Percentiles rank a stretch among this genome's conserved stretches.
Evolutionary conservation across 2,888 invertebrate genomes (phyloP).

Genomic region (Trilocha varians): DNA sequence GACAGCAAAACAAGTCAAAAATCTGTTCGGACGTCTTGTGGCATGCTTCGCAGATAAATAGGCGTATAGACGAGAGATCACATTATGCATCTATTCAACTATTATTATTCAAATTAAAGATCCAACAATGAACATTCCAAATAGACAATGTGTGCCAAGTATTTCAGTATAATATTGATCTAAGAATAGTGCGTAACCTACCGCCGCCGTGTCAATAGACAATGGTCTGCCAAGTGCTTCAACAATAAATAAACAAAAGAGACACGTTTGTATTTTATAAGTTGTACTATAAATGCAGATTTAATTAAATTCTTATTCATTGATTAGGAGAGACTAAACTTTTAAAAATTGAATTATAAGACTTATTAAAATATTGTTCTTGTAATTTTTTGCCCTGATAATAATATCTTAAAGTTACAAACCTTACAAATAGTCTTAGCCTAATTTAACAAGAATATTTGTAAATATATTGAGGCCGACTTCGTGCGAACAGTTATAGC

Average conservation of each 20-base stretch:
- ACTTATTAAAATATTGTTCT: too few relatives aligned
- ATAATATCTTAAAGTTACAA: too few relatives aligned
- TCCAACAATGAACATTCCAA: slow-evolving; percentile 6
- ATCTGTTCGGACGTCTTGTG: too few relatives aligned
- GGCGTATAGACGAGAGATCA: too few relatives aligned
- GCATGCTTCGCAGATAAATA: too few relatives aligned
- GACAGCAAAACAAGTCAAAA: too few relatives aligned
- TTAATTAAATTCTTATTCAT: too few relatives aligned
- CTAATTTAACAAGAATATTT: slow-evolving; percentile 41
- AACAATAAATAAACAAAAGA: slow-evolving; percentile 18
- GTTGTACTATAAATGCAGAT: too few relatives aligned
- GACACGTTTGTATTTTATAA: background rate
- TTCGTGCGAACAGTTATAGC: slow-evolving; percentile 64
- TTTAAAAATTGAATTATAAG: too few relatives aligned
- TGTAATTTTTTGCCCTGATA: too few relatives aligned
- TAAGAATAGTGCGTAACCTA: slow-evolving; percentile 41
- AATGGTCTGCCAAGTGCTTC: slow-evolving; percentile 42
- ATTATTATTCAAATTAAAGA: slow-evolving; percentile 2
- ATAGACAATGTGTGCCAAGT: slow-evolving; percentile 21
- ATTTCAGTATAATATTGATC: slow-evolving; percentile 22
- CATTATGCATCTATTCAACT: background rate
- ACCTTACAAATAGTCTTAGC: too few relatives aligned
- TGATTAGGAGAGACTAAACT: too few relatives aligned
- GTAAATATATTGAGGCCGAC: slow-evolving; percentile 50
- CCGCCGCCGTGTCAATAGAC: slow-evolving; percentile 41